phyloP scores from a whole-genome alignment of 2,888 invertebrate species.

The Leptarthrus brevirostris region DNA sequence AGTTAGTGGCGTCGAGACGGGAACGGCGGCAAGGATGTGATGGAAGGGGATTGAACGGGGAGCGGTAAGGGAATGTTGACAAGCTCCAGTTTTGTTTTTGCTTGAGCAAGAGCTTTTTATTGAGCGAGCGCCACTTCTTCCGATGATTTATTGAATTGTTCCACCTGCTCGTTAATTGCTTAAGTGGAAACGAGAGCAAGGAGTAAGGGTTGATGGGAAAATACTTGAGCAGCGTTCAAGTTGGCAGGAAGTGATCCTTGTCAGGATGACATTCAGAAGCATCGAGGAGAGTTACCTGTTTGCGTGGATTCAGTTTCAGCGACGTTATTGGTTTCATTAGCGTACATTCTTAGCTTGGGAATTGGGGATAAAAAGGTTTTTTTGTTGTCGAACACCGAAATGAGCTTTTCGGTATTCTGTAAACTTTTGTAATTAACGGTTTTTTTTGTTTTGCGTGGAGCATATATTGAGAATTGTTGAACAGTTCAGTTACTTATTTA shows the following conservation, averaged over 20 bases:
- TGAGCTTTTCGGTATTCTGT: slow-evolving; percentile 34
- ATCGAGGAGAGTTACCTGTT: slow-evolving; percentile 34
- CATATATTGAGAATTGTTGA: too few relatives aligned
- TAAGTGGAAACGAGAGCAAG: slow-evolving; percentile 51
- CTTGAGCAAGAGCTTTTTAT: slow-evolving; percentile 43
- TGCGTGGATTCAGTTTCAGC: slow-evolving; percentile 43
- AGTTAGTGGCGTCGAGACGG: neutral
- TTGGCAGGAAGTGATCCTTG: slow-evolving; percentile 53
- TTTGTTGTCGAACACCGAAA: slow-evolving; percentile 24
- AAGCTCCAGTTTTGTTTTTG: slow-evolving; percentile 38
- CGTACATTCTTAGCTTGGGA: neutral
- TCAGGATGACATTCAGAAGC: slow-evolving; percentile 51
- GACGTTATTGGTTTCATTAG: slow-evolving; percentile 46
- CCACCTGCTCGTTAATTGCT: slow-evolving; percentile 55
- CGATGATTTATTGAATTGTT: slow-evolving; percentile 55
- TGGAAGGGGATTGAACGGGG: neutral
- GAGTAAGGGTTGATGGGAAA: slow-evolving; percentile 44
- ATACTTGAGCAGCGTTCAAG: slow-evolving; percentile 50
- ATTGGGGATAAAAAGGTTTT: neutral
- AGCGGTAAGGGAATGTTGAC: slow-evolving; percentile 5
- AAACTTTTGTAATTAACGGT: slow-evolving; percentile 36
- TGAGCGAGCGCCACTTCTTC: slow-evolving; percentile 47
- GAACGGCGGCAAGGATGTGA: neutral
- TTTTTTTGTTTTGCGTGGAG: neutral
- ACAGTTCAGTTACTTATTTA: too few relatives aligned